A percentile compares a stretch with the other conserved stretches of the same genome.
Conservation (phyloP, 2,888 invertebrate genomes). For the Tenthredo notha region DNA sequence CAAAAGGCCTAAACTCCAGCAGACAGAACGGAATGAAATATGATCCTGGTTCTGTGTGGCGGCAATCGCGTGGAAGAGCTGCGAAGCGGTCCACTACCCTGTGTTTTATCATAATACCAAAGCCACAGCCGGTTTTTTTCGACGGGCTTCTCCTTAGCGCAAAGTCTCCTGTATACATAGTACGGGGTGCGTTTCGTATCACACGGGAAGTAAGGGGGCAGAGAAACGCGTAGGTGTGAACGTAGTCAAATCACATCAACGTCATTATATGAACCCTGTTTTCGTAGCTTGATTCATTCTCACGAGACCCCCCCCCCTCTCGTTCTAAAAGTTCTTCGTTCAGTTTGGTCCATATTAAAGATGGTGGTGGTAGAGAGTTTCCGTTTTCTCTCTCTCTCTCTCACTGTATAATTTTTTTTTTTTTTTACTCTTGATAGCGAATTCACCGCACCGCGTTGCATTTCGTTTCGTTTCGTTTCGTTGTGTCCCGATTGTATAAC, state of each 20-base stretch:
- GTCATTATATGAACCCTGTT: slow-evolving; percentile 63
- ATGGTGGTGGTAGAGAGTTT: neutral
- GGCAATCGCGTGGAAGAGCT: slow-evolving; percentile 44
- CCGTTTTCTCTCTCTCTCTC: neutral
- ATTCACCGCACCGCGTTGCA: neutral
- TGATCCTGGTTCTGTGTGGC: slow-evolving; percentile 57
- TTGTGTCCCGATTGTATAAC: neutral
- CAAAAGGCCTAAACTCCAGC: slow-evolving; percentile 58
- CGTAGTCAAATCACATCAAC: slow-evolving; percentile 75
- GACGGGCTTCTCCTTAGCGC: slow-evolving; percentile 30
- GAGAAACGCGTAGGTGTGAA: slow-evolving; percentile 71
- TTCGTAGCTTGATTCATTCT: slow-evolving; percentile 45
- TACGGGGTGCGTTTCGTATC: slow-evolving; percentile 20
- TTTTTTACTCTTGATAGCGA: neutral
- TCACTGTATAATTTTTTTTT: neutral
- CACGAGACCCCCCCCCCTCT: slow-evolving; percentile 18
- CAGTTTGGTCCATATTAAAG: neutral
- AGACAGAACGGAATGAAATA: slow-evolving; percentile 36
- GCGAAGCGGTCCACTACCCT: slow-evolving; percentile 6
- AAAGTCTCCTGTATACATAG: neutral
- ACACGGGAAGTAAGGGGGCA: neutral
- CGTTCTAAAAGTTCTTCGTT: neutral
- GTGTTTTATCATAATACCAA: slow-evolving; percentile 42
- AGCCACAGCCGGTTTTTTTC: slow-evolving; percentile 20
- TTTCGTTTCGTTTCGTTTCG: too few relatives aligned